Conservation (phyloP, 2,888 invertebrate genomes). For the Copidosoma aretas region DNA sequence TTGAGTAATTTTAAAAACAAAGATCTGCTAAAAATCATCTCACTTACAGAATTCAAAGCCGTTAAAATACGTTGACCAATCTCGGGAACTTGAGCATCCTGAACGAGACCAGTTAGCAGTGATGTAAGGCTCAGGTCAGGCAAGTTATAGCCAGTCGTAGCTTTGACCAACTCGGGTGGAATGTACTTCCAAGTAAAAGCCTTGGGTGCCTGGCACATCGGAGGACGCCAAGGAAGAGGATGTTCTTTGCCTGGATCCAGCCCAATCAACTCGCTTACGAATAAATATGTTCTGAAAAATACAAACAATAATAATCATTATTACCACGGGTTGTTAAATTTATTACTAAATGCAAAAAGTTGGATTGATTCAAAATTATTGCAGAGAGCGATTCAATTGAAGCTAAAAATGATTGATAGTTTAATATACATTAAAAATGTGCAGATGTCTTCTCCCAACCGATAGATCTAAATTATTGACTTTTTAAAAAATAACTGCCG, state of each 20-base stretch:
- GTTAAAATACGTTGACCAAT: constrained; percentile 79
- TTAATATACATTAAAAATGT: no score
- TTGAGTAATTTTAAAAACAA: no score
- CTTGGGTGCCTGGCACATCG: constrained; percentile 67
- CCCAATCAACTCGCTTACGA: constrained; percentile 66
- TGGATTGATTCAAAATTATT: no score
- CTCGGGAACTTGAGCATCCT: constrained; percentile 71
- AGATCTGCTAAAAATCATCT: not conserved
- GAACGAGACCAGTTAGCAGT: constrained; percentile 56
- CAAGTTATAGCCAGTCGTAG: constrained; percentile 46
- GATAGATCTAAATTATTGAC: no score
- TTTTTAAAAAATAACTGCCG: no score
- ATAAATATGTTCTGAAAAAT: constrained; percentile 47
- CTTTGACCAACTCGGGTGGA: constrained; percentile 54
- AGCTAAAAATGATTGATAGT: no score
- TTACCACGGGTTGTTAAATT: no score
- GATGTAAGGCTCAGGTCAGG: constrained; percentile 62
- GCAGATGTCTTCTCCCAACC: no score
- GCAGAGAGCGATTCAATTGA: no score
- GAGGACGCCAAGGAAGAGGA: constrained; percentile 80
- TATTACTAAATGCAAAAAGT: no score
- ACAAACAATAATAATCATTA: no score
- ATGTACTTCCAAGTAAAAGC: constrained; percentile 58
- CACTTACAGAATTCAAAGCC: constrained; percentile 71
- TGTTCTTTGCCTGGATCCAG: constrained; percentile 70